Evolutionary conservation across 2,888 invertebrate genomes (phyloP), one percentile per base, ranked within the genome.

Genomic region (Rhaphigaster nebulosa): DNA sequence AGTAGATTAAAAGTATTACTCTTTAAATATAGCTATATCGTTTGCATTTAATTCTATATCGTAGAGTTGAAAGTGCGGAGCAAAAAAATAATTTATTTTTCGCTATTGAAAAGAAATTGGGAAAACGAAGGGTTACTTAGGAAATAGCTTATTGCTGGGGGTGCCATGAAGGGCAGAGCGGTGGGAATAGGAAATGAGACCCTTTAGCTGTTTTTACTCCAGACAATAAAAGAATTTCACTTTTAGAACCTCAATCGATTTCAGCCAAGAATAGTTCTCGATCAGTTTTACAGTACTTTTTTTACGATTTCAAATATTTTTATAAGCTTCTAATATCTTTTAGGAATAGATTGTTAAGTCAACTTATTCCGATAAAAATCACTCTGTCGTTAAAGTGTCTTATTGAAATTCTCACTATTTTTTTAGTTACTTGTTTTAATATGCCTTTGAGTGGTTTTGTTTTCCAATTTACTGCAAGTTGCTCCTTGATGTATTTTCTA

Each of bases 41-140:
- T 65, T 29, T 29, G 65, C 29, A 65, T 65, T 65, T 13, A 29
- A 29, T 18, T 15, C 3, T 65, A 29, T 65, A 65, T 65, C 18
- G 12, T 65, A 3, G 18, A 29, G 29, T 29, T 65, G 29, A 65
- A 23, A 76, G 34, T 76, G 38, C 1, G 10, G 34, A 38, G 10
- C 34, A 29, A 76, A 76, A 76, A 38, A 38, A 65, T 65, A 76
- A 76, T 76, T 38, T 76, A 76, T 76, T 76, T 76, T 20, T 76
- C 34, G 70, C 70, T 38, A 76, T 76, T 76, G 70, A 76, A 76
- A 76, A 76, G 70, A 38, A 76, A 76, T 76, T 76, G 70, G 70
- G 70, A 76, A 70, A 76, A 76, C 34, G 70, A 38, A 76, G 70
- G 70, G 38, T 34, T 76, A 38, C 70, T 34, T 76, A 38, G 70